phyloP scores from a whole-genome alignment of 2,888 invertebrate species.

The Nemotelus pantherinus region DNA sequence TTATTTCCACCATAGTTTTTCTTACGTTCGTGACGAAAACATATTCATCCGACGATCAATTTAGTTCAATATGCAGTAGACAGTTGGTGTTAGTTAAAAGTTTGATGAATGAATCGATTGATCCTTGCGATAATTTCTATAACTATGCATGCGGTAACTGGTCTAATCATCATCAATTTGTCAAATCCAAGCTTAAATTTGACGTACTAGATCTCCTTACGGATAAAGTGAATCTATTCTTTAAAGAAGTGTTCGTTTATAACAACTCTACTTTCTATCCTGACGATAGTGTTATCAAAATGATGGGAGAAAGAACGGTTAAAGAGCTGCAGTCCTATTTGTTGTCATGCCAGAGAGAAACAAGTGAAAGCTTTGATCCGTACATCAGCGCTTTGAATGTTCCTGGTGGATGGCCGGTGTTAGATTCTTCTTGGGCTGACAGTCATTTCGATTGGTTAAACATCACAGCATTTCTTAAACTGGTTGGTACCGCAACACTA shows the following conservation, averaged over 20 bases:
- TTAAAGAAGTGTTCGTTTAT: neutral
- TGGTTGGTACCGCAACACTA: neutral
- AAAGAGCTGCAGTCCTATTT: neutral
- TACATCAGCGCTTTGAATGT: conserved; percentile 3
- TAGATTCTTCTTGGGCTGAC: conserved; percentile 18
- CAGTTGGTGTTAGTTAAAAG: neutral
- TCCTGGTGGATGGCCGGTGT: conserved; percentile 22
- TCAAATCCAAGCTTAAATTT: neutral
- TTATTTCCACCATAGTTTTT: too few species aligned
- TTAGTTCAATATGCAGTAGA: neutral
- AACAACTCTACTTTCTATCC: neutral
- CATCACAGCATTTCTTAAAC: conserved; percentile 6
- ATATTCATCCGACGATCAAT: neutral
- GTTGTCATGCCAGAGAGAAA: neutral
- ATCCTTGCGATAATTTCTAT: conserved; percentile 38
- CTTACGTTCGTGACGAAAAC: too few species aligned
- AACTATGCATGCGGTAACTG: conserved; percentile 37
- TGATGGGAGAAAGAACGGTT: neutral
- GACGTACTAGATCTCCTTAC: neutral
- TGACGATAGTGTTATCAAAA: neutral
- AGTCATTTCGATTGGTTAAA: conserved; percentile 38
- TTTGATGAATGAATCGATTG: neutral
- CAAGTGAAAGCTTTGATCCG: neutral
- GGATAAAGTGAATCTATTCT: conserved; percentile 2
- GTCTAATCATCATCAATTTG: neutral